These are phyloP conservation scores for Pygmarrhopalites habei DNA, from an alignment of 1,140 invertebrate species.

Conservation along the genomic window DNA sequence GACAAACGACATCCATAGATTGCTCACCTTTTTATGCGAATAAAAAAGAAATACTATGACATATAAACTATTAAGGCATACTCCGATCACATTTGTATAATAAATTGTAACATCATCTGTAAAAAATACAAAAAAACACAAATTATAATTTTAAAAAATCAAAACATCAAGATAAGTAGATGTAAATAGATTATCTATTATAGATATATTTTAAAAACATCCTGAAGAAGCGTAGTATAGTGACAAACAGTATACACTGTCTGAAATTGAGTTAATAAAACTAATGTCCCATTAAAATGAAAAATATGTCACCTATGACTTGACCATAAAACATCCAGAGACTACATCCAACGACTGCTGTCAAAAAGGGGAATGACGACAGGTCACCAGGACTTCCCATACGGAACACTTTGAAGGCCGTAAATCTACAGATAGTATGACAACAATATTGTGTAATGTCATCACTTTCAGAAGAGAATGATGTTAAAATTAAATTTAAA, in stretches of 20 bases:
- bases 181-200: no score
- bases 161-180: no score
- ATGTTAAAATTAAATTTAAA: slow-evolving; percentile 9
- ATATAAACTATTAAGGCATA: slow-evolving; percentile 57
- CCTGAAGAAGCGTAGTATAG: no score
- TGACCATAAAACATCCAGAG: slow-evolving; percentile 32
- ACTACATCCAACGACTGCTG: slow-evolving; percentile 23
- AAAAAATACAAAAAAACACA: slow-evolving; percentile 40
- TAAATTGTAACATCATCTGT: slow-evolving; percentile 58
- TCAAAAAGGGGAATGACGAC: slow-evolving; percentile 27
- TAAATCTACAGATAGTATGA: slow-evolving; percentile 25
- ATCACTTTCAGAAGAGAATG: not conserved
- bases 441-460: no score
- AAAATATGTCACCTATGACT: slow-evolving; percentile 26
- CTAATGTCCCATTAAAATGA: slow-evolving; percentile 12
- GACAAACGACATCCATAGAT: slow-evolving; percentile 45
- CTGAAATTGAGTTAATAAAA: no score
- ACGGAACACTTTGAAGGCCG: slow-evolving; percentile 24
- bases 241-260: no score
- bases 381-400: slow-evolving; percentile 31
- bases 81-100: slow-evolving; percentile 60
- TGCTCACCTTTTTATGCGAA: slow-evolving; percentile 53
- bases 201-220: no score
- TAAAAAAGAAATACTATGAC: slow-evolving; percentile 55
- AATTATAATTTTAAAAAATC: not conserved